phyloP scores from a whole-genome alignment of 1,140 invertebrate genomes.

The Drosophila fuyamai region DNA sequence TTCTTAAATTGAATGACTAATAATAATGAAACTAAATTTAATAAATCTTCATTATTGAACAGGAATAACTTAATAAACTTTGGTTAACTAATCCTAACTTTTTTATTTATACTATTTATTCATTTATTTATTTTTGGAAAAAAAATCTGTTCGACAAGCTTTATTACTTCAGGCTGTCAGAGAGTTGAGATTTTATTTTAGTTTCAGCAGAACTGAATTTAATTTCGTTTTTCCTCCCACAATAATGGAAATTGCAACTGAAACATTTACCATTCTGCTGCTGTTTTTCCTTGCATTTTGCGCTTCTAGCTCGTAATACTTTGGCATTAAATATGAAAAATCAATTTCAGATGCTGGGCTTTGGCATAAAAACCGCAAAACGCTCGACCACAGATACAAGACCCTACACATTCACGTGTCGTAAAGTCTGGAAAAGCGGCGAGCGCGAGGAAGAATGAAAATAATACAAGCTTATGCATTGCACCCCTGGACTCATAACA shows the following conservation, averaged over 20 bases:
- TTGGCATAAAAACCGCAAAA: conserved; percentile 48
- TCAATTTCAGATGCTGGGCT: conserved; percentile 60
- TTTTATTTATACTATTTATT: no score
- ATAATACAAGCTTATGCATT: conserved; percentile 26
- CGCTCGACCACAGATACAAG: conserved; percentile 38
- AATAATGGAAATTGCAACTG: background rate
- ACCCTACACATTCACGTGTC: conserved; percentile 24
- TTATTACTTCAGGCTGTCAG: background rate
- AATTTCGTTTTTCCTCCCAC: background rate
- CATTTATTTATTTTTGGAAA: no score
- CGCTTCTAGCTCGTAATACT: conserved; percentile 9
- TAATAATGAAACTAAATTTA: no score
- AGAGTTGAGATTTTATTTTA: background rate
- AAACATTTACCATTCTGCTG: background rate
- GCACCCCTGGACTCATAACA: conserved; percentile 53
- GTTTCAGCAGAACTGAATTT: background rate
- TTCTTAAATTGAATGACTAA: no score
- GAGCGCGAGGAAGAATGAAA: conserved; percentile 14
- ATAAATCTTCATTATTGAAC: no score
- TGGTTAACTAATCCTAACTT: no score
- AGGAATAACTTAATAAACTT: no score
- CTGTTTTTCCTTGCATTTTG: background rate
- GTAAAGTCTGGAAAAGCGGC: conserved; percentile 3
- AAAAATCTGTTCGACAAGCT: no score
- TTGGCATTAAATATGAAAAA: conserved; percentile 67